A percentile compares a stretch with the other conserved stretches of the same genome.
Evolutionary conservation across 2,888 invertebrate genomes (phyloP).

Genomic region (Autographa pulchrina): DNA sequence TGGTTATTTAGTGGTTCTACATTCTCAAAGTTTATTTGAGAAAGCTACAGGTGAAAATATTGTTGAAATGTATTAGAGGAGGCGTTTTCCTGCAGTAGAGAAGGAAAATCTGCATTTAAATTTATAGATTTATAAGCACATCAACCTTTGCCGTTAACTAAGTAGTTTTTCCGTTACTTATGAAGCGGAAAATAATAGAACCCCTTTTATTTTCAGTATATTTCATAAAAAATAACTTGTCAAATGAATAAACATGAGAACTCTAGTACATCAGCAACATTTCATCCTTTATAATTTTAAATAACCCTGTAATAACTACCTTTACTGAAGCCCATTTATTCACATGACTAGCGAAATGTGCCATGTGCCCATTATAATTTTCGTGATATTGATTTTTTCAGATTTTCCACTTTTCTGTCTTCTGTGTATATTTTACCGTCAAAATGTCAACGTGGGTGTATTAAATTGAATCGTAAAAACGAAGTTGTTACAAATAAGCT

Average conservation of each 20-base stretch:
- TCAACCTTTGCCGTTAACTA: no score
- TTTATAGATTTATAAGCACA: no score
- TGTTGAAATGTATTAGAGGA: no score
- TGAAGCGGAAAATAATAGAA: no score
- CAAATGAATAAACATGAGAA: not conserved
- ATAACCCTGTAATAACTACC: slow-evolving; percentile 51
- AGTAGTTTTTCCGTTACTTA: no score
- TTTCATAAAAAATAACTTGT: not conserved
- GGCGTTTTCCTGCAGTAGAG: no score
- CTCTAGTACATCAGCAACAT: slow-evolving; percentile 1
- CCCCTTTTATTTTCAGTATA: no score
- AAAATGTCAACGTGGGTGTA: slow-evolving; percentile 2
- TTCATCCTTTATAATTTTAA: slow-evolving; percentile 50
- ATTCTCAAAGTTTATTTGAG: not conserved
- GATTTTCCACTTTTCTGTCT: slow-evolving; percentile 21
- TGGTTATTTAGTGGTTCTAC: slow-evolving; percentile 22
- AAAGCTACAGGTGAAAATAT: not conserved
- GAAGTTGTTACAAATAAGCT: not conserved
- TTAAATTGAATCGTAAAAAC: not conserved
- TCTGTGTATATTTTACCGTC: slow-evolving; percentile 25
- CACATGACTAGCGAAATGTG: slow-evolving; percentile 58
- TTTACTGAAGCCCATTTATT: slow-evolving; percentile 54
- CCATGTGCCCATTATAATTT: slow-evolving; percentile 49
- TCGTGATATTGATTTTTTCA: slow-evolving; percentile 54
- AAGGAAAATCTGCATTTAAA: no score